These are phyloP conservation scores for Lanius ludovicianus DNA, from an alignment of 2,113 vertebrate genomes.

Conservation along the genomic window DNA sequence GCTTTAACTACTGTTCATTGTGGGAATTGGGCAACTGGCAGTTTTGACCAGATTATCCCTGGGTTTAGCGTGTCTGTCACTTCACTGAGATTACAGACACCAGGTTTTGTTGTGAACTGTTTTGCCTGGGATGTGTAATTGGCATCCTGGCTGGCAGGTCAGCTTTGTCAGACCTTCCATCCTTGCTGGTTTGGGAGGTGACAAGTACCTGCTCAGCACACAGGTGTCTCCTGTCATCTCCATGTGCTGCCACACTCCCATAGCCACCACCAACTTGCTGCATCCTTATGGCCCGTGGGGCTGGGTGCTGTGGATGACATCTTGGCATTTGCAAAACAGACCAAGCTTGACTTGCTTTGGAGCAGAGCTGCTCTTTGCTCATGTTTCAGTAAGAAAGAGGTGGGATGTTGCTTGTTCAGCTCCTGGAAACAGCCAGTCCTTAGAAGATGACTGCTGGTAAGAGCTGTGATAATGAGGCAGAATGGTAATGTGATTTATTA, in stretches of 20 bases:
- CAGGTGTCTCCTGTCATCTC: neutral
- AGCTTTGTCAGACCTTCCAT: neutral
- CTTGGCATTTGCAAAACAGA: neutral
- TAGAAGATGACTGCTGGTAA: neutral
- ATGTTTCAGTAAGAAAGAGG: neutral
- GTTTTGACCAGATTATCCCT: neutral
- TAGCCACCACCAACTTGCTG: neutral
- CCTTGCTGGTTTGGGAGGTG: neutral
- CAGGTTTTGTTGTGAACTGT: neutral
- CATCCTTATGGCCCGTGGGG: fast-evolving
- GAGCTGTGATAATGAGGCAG: neutral
- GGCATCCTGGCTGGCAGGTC: neutral
- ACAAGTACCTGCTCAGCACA: fast-evolving
- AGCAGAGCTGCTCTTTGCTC: neutral
- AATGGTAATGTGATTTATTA: neutral
- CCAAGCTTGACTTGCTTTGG: neutral
- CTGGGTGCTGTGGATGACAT: fast-evolving
- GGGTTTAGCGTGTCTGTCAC: neutral
- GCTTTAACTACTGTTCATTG: neutral
- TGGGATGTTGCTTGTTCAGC: neutral
- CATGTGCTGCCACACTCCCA: fast-evolving
- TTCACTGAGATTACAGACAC: neutral
- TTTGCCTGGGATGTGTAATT: neutral
- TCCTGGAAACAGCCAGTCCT: neutral
- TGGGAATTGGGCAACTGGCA: neutral